Conservation (phyloP, 2,797 vertebrate genomes). For the Leptatherina wallacei region DNA sequence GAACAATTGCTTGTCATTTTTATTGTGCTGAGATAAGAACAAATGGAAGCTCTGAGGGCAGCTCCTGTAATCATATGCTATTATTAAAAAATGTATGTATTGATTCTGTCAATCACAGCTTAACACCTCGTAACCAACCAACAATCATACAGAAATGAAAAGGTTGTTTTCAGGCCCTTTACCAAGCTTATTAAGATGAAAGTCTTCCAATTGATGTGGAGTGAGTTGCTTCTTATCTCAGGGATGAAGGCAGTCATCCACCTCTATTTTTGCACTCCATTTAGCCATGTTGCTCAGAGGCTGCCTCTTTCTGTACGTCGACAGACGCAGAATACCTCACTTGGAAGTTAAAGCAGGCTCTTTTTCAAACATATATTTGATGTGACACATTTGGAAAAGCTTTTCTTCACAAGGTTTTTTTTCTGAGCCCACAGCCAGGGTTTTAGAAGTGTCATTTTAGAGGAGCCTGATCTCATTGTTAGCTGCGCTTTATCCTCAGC, state of each 20-base stretch:
- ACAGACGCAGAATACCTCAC: slow-evolving; percentile 17
- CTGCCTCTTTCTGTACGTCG: slow-evolving; percentile 9
- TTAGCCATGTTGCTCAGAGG: slow-evolving; percentile 16
- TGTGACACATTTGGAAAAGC: slow-evolving; percentile 45
- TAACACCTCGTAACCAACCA: slow-evolving; percentile 35
- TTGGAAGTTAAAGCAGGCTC: slow-evolving; percentile 15
- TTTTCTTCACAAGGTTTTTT: slow-evolving; percentile 29
- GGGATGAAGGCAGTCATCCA: not conserved
- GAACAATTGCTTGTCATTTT: slow-evolving; percentile 18
- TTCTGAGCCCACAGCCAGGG: slow-evolving; percentile 34
- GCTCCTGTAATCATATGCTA: slow-evolving; percentile 26
- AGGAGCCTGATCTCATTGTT: slow-evolving; percentile 42
- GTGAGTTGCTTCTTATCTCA: not conserved
- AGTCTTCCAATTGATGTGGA: slow-evolving; percentile 3
- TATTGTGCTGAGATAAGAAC: slow-evolving; percentile 29
- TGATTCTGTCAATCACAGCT: slow-evolving; percentile 34
- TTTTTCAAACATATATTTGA: slow-evolving; percentile 33
- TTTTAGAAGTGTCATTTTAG: slow-evolving; percentile 45
- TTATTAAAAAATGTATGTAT: slow-evolving; percentile 32
- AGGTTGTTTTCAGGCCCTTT: slow-evolving; percentile 3
- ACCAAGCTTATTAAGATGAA: slow-evolving; percentile 9
- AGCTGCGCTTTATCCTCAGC: slow-evolving; percentile 22
- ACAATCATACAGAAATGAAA: slow-evolving; percentile 25
- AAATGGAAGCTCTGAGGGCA: slow-evolving; percentile 15
- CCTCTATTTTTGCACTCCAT: slow-evolving; percentile 18